Evolutionary conservation across 2,888 invertebrate genomes (phyloP).

Genomic region (Gastrophysa polygoni): DNA sequence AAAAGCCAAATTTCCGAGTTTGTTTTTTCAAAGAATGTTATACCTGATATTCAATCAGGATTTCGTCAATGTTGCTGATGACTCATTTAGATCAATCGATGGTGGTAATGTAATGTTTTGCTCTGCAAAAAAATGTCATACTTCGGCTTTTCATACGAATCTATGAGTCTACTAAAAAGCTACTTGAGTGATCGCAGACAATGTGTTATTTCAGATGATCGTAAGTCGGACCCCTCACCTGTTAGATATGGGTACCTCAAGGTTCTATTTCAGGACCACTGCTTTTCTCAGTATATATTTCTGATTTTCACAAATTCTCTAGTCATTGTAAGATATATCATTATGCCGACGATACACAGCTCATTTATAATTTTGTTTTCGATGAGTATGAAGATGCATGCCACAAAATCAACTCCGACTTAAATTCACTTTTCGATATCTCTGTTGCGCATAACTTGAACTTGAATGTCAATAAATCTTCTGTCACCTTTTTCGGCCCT

Average conservation of each 20-base stretch:
- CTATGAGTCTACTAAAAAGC: neutral
- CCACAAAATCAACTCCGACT: neutral
- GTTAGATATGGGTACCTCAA: slow-evolving; percentile 3
- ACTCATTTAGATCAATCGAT: neutral
- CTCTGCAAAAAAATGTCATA: neutral
- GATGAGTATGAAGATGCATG: neutral
- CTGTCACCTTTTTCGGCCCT: neutral
- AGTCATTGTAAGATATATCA: neutral
- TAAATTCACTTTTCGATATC: too few species aligned
- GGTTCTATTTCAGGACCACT: slow-evolving; percentile 8
- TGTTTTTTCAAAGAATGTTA: neutral
- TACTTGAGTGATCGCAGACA: neutral
- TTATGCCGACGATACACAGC: slow-evolving; percentile 10
- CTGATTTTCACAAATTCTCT: neutral
- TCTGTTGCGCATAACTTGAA: neutral
- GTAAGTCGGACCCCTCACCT: neutral
- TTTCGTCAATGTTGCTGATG: neutral
- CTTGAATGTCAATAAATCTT: neutral
- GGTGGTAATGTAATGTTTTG: neutral
- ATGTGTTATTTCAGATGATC: neutral
- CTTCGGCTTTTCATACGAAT: neutral
- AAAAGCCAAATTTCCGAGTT: neutral
- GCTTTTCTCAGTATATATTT: slow-evolving; percentile 5
- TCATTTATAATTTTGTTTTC: neutral
- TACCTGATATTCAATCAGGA: neutral